Evolutionary conservation across 92 coral and sea anemone species (phyloP), one percentile per base, ranked within the genome.

Genomic region (Micromussa lordhowensis): DNA sequence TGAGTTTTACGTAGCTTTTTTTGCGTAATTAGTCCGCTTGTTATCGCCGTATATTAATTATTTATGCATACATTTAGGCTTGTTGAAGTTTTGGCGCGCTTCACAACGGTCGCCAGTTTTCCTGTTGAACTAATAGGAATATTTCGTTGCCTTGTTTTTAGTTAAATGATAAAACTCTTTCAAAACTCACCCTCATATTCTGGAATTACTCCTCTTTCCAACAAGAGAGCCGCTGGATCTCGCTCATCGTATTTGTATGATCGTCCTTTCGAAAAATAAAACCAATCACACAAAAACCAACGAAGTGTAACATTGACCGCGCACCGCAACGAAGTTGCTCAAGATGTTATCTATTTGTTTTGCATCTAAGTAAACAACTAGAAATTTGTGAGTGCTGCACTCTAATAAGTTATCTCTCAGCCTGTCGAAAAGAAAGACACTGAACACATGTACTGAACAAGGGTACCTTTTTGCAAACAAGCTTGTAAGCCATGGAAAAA

Each of bases 151-250:
- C 21, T 29, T n/a, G n/a, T n/a, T n/a, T n/a, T 16, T 29, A 2
- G 28, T 24, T 66, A 18, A 15, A 26, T 68, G 3, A 16, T 70
- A 51, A 24, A 77, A 28, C 3, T 3, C 8, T 26, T 61, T 19
- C n/a, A n/a, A n/a, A 36, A 53, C 86, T 18, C 1, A 83, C 87
- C 87, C 7, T 73, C 87, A 5, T 72, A 83, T 21, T 83, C 70
- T 14, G 87, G 87, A 15, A n/a, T n/a, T n/a, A n/a, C n/a, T n/a
- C n/a, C n/a, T n/a, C n/a, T n/a, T n/a, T n/a, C n/a, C n/a, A n/a
- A n/a, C n/a, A n/a, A n/a, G n/a, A n/a, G n/a, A n/a, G n/a, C n/a
- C n/a, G n/a, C n/a, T n/a, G n/a, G n/a, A n/a, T n/a, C n/a, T n/a
- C n/a, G n/a, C n/a, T n/a, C n/a, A n/a, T n/a, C n/a, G n/a, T n/a